Base-by-base conservation (phyloP, 53 echinoderm and acorn worm species). In the Holothuria scabra region DNA sequence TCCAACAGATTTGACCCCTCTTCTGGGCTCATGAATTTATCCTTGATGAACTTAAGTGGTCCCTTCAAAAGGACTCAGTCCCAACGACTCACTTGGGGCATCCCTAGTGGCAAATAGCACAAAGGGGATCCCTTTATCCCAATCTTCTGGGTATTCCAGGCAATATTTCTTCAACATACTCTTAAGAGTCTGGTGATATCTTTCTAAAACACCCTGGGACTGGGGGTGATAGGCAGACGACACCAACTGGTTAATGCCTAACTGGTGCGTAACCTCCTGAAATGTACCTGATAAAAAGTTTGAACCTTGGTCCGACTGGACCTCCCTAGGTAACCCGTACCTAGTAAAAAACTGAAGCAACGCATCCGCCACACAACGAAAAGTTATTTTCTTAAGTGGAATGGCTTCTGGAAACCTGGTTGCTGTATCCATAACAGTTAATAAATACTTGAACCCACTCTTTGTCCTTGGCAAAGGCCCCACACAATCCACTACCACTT, bases 121-220 rank as follows among this genome's bases (percentile, higher is more conserved):
- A n/a, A 90, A 72, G 38, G 87, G 70, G 9, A 93, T 60, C 11
- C 90, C 93, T 57, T 90, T 85, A 57, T 93, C 60, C 92, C 86
- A 89, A 38, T 85, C 88, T 6, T 34, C 14, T 33, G 60, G 52
- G 59, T 55, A 31, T 22, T 89, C 83, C 2, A 60, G n/a, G 56
- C 85, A 89, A 44, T 48, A 82, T 6, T 62, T 31, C 8, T 52
- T 85, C 10, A 91, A 57, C 81, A 88, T 88, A 19, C 35, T 52
- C 29, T 92, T 89, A 11, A 89, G 66, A 7, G 88, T 91, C 60
- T 88, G 81, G 55, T 91, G 88, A 49, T 80, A 88, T 6, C 84
- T 12, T 35, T 91, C 88, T 64, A 91, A 32, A 22, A 88, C 88
- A 44, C 88, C 87, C 59, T 91, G 91, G 32, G 84, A 84, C 30